phyloP scores from a whole-genome alignment of 2,888 invertebrate species.

The Drosophila bunnanda region DNA sequence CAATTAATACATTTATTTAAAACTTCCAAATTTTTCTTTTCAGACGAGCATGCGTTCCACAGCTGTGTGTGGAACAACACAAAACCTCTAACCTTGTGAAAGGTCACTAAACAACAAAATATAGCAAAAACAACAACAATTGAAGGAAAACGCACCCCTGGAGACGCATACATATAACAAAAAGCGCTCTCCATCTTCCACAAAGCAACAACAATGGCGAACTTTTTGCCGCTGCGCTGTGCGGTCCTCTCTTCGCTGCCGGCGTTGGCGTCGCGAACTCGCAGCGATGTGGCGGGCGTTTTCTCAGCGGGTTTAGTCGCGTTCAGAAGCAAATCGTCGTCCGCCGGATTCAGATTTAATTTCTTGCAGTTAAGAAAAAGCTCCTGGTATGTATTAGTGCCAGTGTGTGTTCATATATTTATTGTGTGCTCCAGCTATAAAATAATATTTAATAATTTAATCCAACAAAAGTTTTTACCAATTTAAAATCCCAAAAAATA shows the following conservation, averaged over 20 bases:
- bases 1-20: neutral
- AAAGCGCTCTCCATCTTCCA: conserved; percentile 24
- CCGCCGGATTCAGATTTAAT: conserved; percentile 66
- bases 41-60: conserved; percentile 17
- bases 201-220: conserved; percentile 58
- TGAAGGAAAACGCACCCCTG: conserved; percentile 39
- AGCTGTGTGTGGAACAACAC: conserved; percentile 48
- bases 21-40: neutral
- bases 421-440: conserved; percentile 19
- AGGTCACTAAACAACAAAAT: conserved; percentile 56
- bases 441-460: conserved; percentile 40
- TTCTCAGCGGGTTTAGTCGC: conserved; percentile 30
- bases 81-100: conserved; percentile 67
- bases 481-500: neutral
- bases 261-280: neutral
- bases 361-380: conserved; percentile 61
- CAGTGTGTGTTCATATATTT: conserved; percentile 12
- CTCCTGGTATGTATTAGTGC: conserved; percentile 67
- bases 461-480: neutral
- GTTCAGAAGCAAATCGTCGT: conserved; percentile 69
- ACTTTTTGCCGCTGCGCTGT: conserved; percentile 40
- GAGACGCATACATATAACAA: conserved; percentile 42
- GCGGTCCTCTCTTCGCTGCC: conserved; percentile 32
- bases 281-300: conserved; percentile 27
- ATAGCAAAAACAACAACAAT: conserved; percentile 13